Conservation (phyloP, 2,113 vertebrate species). For the Andinoacara biseriatus region DNA sequence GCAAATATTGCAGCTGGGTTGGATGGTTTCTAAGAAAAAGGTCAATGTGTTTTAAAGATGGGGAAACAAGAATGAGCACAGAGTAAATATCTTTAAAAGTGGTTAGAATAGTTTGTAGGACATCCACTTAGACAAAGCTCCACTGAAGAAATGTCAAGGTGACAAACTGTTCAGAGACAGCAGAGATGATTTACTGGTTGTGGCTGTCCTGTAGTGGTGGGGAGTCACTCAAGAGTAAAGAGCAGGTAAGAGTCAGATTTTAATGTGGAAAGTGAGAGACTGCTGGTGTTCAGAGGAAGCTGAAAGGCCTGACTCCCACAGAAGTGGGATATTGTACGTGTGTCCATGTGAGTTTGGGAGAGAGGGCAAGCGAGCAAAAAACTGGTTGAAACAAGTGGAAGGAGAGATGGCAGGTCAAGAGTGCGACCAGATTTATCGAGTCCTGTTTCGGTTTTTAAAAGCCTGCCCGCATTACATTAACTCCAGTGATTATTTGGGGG, state of each 20-base stretch:
- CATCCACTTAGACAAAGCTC: constrained; percentile 17
- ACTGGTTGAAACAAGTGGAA: constrained; percentile 20
- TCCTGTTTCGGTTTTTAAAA: constrained; percentile 77
- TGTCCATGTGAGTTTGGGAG: background rate
- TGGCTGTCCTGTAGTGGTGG: constrained; percentile 21
- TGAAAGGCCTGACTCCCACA: constrained; percentile 13
- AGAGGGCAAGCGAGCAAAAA: constrained; percentile 11
- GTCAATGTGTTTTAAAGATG: background rate
- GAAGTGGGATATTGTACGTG: background rate
- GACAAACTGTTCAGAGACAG: constrained; percentile 28
- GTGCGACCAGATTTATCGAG: constrained; percentile 71
- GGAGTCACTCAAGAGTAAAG: constrained; percentile 20
- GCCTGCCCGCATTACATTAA: constrained; percentile 75
- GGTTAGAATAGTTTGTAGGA: constrained; percentile 10
- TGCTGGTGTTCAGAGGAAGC: constrained; percentile 19
- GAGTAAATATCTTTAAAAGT: constrained; percentile 12
- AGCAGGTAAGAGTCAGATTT: constrained; percentile 17
- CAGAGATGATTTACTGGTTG: constrained; percentile 45
- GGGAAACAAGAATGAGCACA: background rate
- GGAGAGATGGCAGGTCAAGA: constrained; percentile 62
- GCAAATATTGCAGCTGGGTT: background rate
- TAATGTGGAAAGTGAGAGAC: constrained; percentile 15
- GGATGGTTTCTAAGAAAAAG: background rate
- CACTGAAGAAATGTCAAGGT: constrained; percentile 38
- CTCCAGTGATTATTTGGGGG: constrained; percentile 62